phyloP scores from a whole-genome alignment of 2,888 invertebrate genomes.

The Mylabris sibirica region DNA sequence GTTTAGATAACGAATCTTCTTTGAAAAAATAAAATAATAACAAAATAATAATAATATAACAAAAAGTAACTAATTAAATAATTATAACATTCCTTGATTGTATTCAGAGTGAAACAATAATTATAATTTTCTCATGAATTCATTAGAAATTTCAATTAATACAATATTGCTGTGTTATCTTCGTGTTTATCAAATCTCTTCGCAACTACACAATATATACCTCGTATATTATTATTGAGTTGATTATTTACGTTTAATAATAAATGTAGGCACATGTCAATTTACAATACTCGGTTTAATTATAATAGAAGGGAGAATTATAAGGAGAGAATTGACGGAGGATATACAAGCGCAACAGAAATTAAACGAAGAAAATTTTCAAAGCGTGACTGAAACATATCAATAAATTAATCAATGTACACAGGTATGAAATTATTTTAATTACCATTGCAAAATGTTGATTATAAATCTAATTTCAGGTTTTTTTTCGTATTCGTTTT shows the following conservation, averaged over 20 bases:
- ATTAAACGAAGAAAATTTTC: not conserved
- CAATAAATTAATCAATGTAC: not conserved
- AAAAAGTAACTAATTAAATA: not conserved
- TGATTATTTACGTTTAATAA: not conserved
- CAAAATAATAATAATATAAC: not conserved
- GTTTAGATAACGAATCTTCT: not conserved
- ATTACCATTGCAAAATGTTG: not conserved
- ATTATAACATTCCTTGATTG: not conserved
- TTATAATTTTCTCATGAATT: slow-evolving; percentile 13
- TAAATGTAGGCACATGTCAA: slow-evolving; percentile 8
- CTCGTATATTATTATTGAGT: too few species aligned
- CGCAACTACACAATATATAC: not conserved
- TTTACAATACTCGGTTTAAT: not conserved
- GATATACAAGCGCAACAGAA: not conserved
- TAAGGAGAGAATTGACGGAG: not conserved
- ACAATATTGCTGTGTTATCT: not conserved
- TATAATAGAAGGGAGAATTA: not conserved
- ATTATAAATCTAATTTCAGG: not conserved
- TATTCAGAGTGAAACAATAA: slow-evolving; percentile 2
- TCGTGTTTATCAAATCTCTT: not conserved
- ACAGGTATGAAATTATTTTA: not conserved
- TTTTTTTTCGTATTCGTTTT: not conserved
- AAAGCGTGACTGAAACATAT: not conserved
- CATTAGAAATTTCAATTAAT: slow-evolving; percentile 10
- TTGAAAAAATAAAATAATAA: not conserved